Evolutionary conservation across 2,797 vertebrate species (phyloP).

Genomic region (Thripadectes ignobilis): DNA sequence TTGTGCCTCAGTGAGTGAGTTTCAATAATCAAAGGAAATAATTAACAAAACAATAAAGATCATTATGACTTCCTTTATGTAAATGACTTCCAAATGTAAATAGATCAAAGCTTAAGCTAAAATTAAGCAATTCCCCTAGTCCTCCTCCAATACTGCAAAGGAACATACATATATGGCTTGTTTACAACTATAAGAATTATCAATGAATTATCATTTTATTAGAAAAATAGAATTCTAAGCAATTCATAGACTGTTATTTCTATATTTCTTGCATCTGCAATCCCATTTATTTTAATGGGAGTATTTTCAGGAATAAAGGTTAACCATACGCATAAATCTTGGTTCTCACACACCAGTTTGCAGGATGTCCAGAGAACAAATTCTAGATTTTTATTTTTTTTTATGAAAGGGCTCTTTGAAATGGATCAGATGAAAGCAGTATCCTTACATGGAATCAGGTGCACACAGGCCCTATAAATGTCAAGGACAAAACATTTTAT

Average conservation of each 20-base stretch:
- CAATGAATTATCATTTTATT: neutral
- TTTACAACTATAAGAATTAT: neutral
- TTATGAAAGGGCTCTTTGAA: neutral
- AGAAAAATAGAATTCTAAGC: neutral
- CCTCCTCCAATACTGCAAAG: neutral
- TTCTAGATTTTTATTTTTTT: neutral
- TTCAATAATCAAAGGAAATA: slow-evolving; percentile 60
- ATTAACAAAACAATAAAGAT: slow-evolving; percentile 60
- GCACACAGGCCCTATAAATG: neutral
- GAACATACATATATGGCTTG: neutral
- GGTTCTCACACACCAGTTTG: neutral
- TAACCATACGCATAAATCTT: rapidly evolving
- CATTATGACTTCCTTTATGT: slow-evolving; percentile 43
- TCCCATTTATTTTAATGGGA: neutral
- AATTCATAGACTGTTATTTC: neutral
- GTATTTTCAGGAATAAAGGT: neutral
- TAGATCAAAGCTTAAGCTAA: slow-evolving; percentile 36
- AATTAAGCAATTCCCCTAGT: slow-evolving; percentile 39
- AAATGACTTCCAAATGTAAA: slow-evolving; percentile 58
- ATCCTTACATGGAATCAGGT: slow-evolving; percentile 13
- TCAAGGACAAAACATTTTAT: slow-evolving; percentile 61
- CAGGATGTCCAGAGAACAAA: neutral
- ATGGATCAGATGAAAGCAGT: neutral
- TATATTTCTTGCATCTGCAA: neutral
- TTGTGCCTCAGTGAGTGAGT: slow-evolving; percentile 21